Evolutionary conservation across 1,140 invertebrate genomes (phyloP), one percentile per base, ranked within the genome.

Genomic region (Mya arenaria): DNA sequence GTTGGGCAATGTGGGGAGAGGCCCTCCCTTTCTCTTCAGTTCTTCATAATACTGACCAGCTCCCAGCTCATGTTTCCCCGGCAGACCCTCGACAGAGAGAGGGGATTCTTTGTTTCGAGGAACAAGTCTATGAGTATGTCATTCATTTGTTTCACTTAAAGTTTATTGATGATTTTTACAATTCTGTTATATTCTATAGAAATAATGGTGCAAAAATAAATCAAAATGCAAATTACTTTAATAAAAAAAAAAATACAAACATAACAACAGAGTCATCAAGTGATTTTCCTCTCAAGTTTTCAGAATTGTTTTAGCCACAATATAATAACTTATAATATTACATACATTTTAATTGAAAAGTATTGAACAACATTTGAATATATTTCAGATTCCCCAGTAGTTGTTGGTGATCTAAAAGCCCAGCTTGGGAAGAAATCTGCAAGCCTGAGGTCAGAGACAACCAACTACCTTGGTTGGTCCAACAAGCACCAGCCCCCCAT

Each of bases 401-500:
- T 68, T 0, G 39, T 56, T 32, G 52, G 15, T 34, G 56, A 62
- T 72, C 41, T 71, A 17, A 62, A 71, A 37, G 44, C 48, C 15
- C 75, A 79, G 44, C 58, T 79, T n/a, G 65, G 48, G 19, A 65
- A 79, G 52, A 79, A 79, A 28, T 62, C 56, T 2, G 56, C 32
- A 4, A 84, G 88, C 55, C 85, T 89, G 4, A 58, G 88, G 19
- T 84, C 85, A 72, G 86, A 88, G 23, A 94, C 94, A 15, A 94
- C 96, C 1, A 96, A 96, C 92, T 96, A 96, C 91, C 92, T 96
- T 15, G 96, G 96, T 3, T 96, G 96, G 86, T 96, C 95, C 89
- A 96, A 96, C 23, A 95, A 94, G 0, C 96, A 96, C 85, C 96
- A 96, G 86, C 94, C 96, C 84, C 87, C 95, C 1, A 95, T 96